phyloP scores from a whole-genome alignment of 2,888 invertebrate genomes.

The Hedya salicella region DNA sequence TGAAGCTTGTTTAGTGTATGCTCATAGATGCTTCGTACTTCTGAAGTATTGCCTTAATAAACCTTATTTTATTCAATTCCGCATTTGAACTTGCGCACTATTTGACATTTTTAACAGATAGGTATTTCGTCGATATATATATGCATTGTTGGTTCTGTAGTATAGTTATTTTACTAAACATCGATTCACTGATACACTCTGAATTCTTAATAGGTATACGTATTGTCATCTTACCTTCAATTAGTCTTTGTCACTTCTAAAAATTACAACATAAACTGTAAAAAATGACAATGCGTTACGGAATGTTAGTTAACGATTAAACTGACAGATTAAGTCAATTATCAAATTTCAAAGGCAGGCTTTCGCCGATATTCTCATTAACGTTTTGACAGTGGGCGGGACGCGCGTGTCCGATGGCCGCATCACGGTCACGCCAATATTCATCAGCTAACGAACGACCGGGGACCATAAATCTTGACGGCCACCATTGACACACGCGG shows the following conservation, averaged over 20 bases:
- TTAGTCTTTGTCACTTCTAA: too few species aligned
- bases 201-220: neutral
- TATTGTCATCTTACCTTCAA: too few species aligned
- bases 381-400: conserved; percentile 50
- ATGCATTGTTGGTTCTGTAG: neutral
- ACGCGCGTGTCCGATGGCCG: conserved; percentile 52
- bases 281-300: neutral
- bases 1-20: neutral
- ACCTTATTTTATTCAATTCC: neutral
- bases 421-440: conserved; percentile 70
- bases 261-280: too few species aligned
- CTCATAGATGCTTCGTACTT: neutral
- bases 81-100: neutral
- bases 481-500: conserved; percentile 43
- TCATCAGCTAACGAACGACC: conserved; percentile 69
- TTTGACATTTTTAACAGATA: neutral
- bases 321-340: conserved; percentile 11
- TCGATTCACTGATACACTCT: neutral
- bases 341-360: conserved; percentile 28
- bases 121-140: neutral
- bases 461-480: conserved; percentile 40
- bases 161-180: neutral
- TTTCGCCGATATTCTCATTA: conserved; percentile 34
- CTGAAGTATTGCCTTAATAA: neutral
- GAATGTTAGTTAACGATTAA: conserved; percentile 17